Evolutionary conservation across 2,797 vertebrate species (phyloP), one percentile per base, ranked within the genome.

Genomic region (Phataginus tetradactyla): DNA sequence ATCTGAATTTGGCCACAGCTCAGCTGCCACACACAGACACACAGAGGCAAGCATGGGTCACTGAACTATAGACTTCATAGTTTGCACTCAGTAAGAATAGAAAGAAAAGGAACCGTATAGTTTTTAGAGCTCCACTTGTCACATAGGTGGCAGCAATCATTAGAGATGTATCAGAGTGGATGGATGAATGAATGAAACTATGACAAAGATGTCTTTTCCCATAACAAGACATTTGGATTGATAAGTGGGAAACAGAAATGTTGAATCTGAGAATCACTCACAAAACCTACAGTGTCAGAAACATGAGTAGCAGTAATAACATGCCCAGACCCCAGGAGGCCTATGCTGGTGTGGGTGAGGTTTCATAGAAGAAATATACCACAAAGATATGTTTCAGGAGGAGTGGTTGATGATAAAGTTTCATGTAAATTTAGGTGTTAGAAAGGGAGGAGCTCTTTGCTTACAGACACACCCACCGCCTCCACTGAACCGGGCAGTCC

Each of bases 281-380:
- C 29, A 39, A 61, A 55, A 7, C 11, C 20, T 9, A 27, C 20
- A 3, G 11, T 3, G 20, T 23, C 55, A 25, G 20, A n/a, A 49
- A 63, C 29, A 32, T 21, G 11, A n/a, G 34, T 9, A 12, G 64
- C 0, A 14, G 25, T 39, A 37, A 18, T 9, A 2, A 45, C 12
- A 7, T 0, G 5, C 34, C n/a, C 27, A 10, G 63, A 15, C 10
- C 11, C 17, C 8, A 18, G 34, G 3, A 14, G 7, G 32, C 37
- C 86, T 5, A 14, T 18, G 72, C 34, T 23, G 21, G 14, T 18
- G 4, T 0, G 34, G 59, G 0, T 17, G 91, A 51, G 4, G 23
- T 61, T 68, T 10, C 21, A 17, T 0, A 23, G n/a, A 32, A 27
- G 27, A 69, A n/a, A 21, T 0, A 7, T 0, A 3, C 15, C 0